Base-by-base conservation (phyloP, 2,113 vertebrate genomes). In the Saccopteryx leptura region DNA sequence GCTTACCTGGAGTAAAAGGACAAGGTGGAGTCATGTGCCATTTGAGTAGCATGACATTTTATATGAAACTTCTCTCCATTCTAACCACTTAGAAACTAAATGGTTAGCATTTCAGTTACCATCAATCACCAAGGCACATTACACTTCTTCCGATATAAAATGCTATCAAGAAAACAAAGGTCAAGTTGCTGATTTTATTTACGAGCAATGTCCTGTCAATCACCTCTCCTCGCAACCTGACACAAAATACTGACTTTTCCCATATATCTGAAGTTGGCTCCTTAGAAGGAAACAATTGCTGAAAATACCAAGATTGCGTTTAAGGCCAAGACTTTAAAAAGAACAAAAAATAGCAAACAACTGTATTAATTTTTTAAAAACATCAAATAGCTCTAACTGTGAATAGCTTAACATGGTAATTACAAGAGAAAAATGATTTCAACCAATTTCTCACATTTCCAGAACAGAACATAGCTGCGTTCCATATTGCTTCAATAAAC, bases 401-500 rank as follows among this genome's bases (percentile, higher is more conserved):
- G 74, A 48, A 80, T 23, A 65, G 65, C 54, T 92, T 95, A 96
- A 76, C 24, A 78, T 63, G 56, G 28, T 71, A 88, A 76, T 71
- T 33, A 68, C 61, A 85, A 81, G 50, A 95, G 85, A 93, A 94
- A 95, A 88, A 85, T 8, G 9, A 85, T 68, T 90, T 72, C 68
- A 82, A 88, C n/a, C 39, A 50, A 58, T 74, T 90, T 88, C 26
- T 56, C 68, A 81, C 19, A 33, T 82, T 96, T 81, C 71, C 39
- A 85, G 91, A 90, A 96, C 80, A 81, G 0, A 90, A 68, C 13
- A 72, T 92, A 81, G 66, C 54, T 85, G 54, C 63, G 17, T 24
- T 95, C n/a, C 26, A 54, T 50, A 54, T 58, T 94, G 88, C 61
- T 88, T 91, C 78, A 82, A 94, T 85, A 92, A 96, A 94, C 91